phyloP scores from a whole-genome alignment of 2,797 vertebrate species.

The Semaprochilodus insignis region DNA sequence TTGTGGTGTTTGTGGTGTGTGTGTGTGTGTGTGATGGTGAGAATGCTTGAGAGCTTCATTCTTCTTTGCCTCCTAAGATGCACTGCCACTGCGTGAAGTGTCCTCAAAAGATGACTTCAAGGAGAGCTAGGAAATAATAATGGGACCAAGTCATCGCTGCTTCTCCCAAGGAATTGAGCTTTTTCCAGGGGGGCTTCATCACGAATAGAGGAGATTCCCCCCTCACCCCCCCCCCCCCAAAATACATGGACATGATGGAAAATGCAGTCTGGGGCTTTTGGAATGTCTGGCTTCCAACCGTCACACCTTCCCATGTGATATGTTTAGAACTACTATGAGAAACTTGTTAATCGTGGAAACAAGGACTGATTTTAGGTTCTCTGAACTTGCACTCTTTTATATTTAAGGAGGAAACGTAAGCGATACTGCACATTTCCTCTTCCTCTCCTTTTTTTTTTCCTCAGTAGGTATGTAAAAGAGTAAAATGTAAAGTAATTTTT shows the following conservation, averaged over 20 bases:
- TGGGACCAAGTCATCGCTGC: slow-evolving; percentile 38
- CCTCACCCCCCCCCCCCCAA: neutral
- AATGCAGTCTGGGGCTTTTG: slow-evolving; percentile 45
- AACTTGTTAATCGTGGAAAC: slow-evolving; percentile 31
- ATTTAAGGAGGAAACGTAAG: slow-evolving; percentile 47
- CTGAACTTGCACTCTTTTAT: slow-evolving; percentile 45
- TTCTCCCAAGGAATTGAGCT: slow-evolving; percentile 19
- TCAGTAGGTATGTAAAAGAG: slow-evolving; percentile 60
- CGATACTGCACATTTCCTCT: slow-evolving; percentile 33
- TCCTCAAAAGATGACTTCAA: slow-evolving; percentile 15
- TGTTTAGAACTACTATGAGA: slow-evolving; percentile 56
- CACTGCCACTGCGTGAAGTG: slow-evolving; percentile 60
- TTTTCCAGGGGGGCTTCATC: neutral
- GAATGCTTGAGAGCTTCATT: slow-evolving; percentile 9
- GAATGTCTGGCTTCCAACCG: slow-evolving; percentile 35
- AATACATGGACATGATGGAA: slow-evolving; percentile 49
- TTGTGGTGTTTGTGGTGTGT: neutral
- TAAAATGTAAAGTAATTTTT: slow-evolving; percentile 53
- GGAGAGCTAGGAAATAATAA: slow-evolving; percentile 19
- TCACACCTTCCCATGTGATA: slow-evolving; percentile 25
- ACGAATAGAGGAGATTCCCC: neutral
- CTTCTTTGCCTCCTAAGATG: slow-evolving; percentile 51
- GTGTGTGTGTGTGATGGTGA: slow-evolving; percentile 29
- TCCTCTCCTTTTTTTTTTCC: neutral
- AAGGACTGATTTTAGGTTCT: neutral